These are phyloP conservation scores for Columba janthina DNA, from an alignment of 2,113 vertebrate genomes.

Conservation along the genomic window DNA sequence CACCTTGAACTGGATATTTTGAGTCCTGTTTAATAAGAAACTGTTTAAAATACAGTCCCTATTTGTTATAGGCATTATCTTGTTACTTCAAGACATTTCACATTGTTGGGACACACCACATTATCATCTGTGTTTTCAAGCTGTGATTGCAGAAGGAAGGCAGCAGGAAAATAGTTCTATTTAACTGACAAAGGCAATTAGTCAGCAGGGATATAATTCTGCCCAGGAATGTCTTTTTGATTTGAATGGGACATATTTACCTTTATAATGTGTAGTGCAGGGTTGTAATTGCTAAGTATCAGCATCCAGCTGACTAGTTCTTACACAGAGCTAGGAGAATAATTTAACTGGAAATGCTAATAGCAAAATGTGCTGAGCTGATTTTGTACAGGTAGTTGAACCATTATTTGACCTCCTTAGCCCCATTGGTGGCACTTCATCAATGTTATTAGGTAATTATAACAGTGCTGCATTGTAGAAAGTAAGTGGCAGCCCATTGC, in stretches of 20 bases:
- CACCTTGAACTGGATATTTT: neutral
- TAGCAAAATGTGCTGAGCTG: neutral
- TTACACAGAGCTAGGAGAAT: neutral
- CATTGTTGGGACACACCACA: constrained; percentile 34
- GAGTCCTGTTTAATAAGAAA: constrained; percentile 16
- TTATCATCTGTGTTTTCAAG: constrained; percentile 45
- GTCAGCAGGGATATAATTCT: constrained; percentile 58
- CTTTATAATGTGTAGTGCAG: constrained; percentile 23
- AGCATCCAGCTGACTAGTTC: constrained; percentile 37
- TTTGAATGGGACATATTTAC: constrained; percentile 65
- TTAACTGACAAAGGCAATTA: constrained; percentile 70
- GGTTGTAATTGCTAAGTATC: constrained; percentile 43
- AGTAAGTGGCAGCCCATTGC: neutral
- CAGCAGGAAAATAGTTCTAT: constrained; percentile 50
- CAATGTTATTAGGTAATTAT: neutral
- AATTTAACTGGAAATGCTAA: constrained; percentile 16
- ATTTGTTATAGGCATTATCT: neutral
- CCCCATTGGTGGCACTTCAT: neutral
- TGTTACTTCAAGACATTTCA: constrained; percentile 43
- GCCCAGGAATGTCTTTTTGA: constrained; percentile 28
- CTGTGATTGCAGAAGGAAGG: constrained; percentile 57
- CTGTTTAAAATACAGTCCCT: neutral
- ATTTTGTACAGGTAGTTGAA: neutral
- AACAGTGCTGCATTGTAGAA: neutral
- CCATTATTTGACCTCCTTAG: neutral